A percentile compares a stretch with the other conserved stretches of the same genome.
These are phyloP conservation scores for Sardinella longiceps DNA, from an alignment of 2,797 vertebrate genomes.

Conservation along the genomic window DNA sequence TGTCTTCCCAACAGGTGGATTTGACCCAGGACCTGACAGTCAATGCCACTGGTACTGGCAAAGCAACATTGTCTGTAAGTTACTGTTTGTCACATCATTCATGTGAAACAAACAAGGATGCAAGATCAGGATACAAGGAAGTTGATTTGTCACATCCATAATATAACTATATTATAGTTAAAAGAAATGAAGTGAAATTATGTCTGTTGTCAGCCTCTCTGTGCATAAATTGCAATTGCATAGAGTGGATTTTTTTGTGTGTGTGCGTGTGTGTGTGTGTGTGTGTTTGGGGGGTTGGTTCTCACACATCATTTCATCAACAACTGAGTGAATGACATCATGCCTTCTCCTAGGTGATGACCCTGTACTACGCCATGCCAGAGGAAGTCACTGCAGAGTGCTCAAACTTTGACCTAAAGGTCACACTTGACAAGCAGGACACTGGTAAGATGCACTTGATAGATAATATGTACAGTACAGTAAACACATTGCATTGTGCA, in stretches of 20 bases:
- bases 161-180: too few relatives aligned
- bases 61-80: slow-evolving; percentile 72
- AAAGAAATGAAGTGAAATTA: too few relatives aligned
- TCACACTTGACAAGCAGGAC: slow-evolving; percentile 60
- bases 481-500: too few relatives aligned
- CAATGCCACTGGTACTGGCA: slow-evolving; percentile 67
- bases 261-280: too few relatives aligned
- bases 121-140: too few relatives aligned
- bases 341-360: slow-evolving; percentile 72
- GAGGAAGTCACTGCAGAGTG: slow-evolving; percentile 69
- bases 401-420: slow-evolving; percentile 73
- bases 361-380: slow-evolving; percentile 76
- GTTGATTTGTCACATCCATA: too few relatives aligned
- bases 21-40: slow-evolving; percentile 55
- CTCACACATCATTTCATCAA: too few relatives aligned
- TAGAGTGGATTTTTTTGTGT: too few relatives aligned
- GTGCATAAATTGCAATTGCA: too few relatives aligned
- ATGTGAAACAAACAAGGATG: neutral
- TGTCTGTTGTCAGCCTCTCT: too few relatives aligned
- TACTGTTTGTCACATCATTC: neutral
- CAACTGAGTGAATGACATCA: neutral
- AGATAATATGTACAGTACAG: too few relatives aligned
- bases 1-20: neutral
- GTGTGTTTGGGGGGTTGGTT: too few relatives aligned
- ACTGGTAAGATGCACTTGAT: neutral